phyloP scores from a whole-genome alignment of 2,888 invertebrate genomes.

The Monoplex corrugatus region DNA sequence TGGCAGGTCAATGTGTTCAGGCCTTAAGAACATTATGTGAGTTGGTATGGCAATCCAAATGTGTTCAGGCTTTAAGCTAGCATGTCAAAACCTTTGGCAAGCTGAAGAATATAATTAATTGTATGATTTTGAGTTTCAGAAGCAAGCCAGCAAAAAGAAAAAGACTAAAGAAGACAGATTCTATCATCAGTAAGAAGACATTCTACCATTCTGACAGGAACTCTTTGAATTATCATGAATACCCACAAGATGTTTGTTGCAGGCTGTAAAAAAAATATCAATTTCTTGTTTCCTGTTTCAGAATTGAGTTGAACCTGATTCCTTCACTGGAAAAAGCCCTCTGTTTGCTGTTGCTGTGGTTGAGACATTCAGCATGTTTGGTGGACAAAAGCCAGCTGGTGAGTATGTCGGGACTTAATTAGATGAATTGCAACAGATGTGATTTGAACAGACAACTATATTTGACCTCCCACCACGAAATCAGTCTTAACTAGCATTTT shows the following conservation, averaged over 20 bases:
- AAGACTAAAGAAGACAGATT: too few species aligned
- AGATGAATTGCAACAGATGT: neutral
- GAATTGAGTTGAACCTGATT: neutral
- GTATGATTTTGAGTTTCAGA: too few species aligned
- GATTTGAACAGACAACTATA: neutral
- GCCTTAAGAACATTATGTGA: too few species aligned
- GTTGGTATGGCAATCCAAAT: too few species aligned
- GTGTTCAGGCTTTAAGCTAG: too few species aligned
- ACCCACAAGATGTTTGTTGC: too few species aligned
- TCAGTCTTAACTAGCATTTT: neutral
- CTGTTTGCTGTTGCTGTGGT: neutral
- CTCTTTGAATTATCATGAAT: neutral
- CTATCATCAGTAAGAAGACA: too few species aligned
- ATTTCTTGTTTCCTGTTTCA: neutral
- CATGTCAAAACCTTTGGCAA: too few species aligned
- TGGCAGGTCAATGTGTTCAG: too few species aligned
- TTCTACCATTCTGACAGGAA: neutral
- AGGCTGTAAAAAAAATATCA: neutral
- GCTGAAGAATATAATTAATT: too few species aligned
- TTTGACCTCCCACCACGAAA: neutral
- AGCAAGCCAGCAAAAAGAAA: too few species aligned
- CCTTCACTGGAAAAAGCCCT: too few species aligned
- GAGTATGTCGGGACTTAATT: neutral
- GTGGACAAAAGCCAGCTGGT: conserved; percentile 38
- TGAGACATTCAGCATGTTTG: conserved; percentile 34